A percentile compares a stretch with the other conserved stretches of the same genome.
These are phyloP conservation scores for Tangachromis dhanisi DNA, from an alignment of 2,113 vertebrate species.

Conservation along the genomic window DNA sequence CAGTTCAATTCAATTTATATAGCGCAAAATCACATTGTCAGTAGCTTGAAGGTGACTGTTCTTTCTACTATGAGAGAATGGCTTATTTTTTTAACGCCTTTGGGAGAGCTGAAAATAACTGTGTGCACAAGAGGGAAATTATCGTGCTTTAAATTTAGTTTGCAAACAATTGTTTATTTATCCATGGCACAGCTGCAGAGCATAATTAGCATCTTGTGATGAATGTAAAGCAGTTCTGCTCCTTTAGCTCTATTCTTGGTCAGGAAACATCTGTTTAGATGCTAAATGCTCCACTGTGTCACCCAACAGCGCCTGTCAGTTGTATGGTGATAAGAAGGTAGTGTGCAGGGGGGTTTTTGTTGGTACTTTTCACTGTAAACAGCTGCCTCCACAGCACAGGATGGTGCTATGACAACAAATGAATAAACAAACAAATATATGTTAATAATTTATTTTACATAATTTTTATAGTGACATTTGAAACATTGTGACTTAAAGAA, in stretches of 20 bases:
- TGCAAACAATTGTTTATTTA: not conserved
- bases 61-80: not conserved
- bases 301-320: not conserved
- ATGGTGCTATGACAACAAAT: not conserved
- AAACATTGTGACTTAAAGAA: not conserved
- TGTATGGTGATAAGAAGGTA: not conserved
- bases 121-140: not conserved
- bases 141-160: not conserved
- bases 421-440: not conserved
- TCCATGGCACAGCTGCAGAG: not conserved
- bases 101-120: not conserved
- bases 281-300: not conserved
- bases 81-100: not conserved
- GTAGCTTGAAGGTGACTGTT: not conserved
- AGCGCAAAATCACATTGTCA: not conserved
- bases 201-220: not conserved
- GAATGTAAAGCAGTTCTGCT: not conserved
- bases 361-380: not conserved
- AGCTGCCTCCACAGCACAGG: not conserved
- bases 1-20: not conserved
- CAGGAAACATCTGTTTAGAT: not conserved
- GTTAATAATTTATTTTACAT: not conserved
- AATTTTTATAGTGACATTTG: not conserved
- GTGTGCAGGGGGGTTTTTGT: accelerated
- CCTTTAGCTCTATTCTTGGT: not conserved